Conservation (phyloP, 1,140 invertebrate species). For the Acromyrmex echinatior region DNA sequence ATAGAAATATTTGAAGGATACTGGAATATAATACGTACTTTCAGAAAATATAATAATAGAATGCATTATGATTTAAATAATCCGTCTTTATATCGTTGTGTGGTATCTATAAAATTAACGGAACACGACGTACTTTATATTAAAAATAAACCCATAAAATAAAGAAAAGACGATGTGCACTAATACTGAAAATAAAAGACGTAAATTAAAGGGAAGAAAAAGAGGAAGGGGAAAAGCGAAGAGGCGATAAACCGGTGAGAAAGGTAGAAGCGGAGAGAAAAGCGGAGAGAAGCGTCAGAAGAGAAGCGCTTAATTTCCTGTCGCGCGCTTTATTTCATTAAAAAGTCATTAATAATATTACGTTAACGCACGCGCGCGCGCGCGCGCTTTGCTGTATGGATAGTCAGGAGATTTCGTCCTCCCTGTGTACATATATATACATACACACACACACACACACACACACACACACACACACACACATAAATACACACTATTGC, state of each 20-base stretch:
- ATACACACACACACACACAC: too few relatives aligned
- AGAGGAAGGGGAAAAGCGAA: neutral
- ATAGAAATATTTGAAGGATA: conserved; percentile 2
- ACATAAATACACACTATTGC: neutral
- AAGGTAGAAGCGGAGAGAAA: conserved; percentile 22
- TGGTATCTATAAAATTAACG: neutral
- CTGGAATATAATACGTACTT: neutral
- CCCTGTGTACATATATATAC: neutral
- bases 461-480: too few relatives aligned
- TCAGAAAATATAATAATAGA: neutral
- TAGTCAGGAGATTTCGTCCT: conserved; percentile 26
- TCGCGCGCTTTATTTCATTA: conserved; percentile 75
- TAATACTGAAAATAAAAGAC: conserved; percentile 43
- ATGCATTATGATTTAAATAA: neutral
- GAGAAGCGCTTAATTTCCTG: conserved; percentile 75
- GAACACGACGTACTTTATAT: neutral
- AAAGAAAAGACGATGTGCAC: neutral
- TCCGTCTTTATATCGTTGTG: neutral
- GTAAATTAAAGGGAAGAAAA: conserved; percentile 25
- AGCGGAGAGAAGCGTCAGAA: conserved; percentile 58
- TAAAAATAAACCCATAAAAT: conserved; percentile 14
- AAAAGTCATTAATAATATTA: conserved; percentile 78
- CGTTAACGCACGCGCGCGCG: conserved; percentile 63
- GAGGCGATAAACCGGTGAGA: conserved; percentile 57
- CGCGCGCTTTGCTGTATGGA: neutral